Percentiles rank a stretch among this genome's conserved stretches.
Evolutionary conservation across 2,888 invertebrate species (phyloP).

Genomic region (Biston stratarius): DNA sequence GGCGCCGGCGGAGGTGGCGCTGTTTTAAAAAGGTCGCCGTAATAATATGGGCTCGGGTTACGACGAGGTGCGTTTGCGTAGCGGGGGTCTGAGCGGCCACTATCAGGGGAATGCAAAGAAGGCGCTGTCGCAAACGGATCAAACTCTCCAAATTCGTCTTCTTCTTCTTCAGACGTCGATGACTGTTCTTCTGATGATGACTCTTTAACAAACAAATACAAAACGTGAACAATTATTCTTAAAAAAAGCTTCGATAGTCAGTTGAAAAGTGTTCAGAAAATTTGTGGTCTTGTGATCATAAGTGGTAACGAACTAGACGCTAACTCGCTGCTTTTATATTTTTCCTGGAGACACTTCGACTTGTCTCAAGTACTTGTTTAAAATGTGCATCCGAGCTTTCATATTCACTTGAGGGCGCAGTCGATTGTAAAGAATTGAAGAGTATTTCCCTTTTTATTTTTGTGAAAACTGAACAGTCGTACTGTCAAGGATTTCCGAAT

Average conservation of each 20-base stretch:
- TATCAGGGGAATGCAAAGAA: slow-evolving; percentile 90
- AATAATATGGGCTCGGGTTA: slow-evolving; percentile 94
- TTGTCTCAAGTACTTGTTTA: slow-evolving; percentile 66
- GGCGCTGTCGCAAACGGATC: slow-evolving; percentile 83
- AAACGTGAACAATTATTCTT: background rate
- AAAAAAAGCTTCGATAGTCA: background rate
- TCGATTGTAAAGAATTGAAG: slow-evolving; percentile 55
- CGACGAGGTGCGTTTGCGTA: slow-evolving; percentile 87
- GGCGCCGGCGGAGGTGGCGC: slow-evolving; percentile 76
- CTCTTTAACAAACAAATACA: slow-evolving; percentile 68
- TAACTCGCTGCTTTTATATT: slow-evolving; percentile 57
- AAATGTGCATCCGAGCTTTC: slow-evolving; percentile 65
- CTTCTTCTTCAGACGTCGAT: slow-evolving; percentile 87
- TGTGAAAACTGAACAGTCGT: slow-evolving; percentile 31
- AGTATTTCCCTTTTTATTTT: slow-evolving; percentile 35
- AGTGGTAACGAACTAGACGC: slow-evolving; percentile 62
- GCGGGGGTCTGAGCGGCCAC: slow-evolving; percentile 86
- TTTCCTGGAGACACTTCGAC: slow-evolving; percentile 50
- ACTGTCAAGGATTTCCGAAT: slow-evolving; percentile 4
- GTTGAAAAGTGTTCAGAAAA: background rate
- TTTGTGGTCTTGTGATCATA: slow-evolving; percentile 44
- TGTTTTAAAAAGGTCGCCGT: slow-evolving; percentile 91
- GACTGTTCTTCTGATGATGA: slow-evolving; percentile 76
- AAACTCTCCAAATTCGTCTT: slow-evolving; percentile 86
- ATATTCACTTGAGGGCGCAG: slow-evolving; percentile 56